A percentile compares a stretch with the other conserved stretches of the same genome.
Evolutionary conservation across 2,797 vertebrate species (phyloP).

Genomic region (Iguana delicatissima): DNA sequence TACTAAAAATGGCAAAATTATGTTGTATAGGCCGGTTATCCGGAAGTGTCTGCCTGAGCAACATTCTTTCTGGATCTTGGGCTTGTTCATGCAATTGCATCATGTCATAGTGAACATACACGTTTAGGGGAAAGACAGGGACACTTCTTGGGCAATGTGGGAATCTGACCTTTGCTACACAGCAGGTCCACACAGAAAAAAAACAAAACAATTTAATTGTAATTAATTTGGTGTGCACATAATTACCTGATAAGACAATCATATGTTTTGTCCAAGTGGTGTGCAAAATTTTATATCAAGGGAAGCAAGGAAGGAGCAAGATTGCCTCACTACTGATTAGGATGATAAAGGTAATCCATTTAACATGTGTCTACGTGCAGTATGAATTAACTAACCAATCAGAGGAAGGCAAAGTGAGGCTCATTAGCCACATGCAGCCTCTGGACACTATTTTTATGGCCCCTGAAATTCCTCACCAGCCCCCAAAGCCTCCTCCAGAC

Average conservation of each 20-base stretch:
- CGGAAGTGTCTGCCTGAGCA: neutral
- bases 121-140: neutral
- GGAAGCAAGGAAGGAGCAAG: neutral
- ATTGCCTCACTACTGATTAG: neutral
- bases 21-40: neutral
- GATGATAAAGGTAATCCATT: neutral
- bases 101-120: neutral
- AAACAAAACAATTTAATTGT: neutral
- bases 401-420: no score
- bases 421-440: no score
- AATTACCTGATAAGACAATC: neutral
- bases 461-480: no score
- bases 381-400: neutral
- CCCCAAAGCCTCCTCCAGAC: no score
- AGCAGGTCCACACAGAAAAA: neutral
- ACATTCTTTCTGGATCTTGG: no score
- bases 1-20: neutral
- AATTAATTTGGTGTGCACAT: neutral
- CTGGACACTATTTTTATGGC: no score
- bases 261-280: neutral
- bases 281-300: neutral
- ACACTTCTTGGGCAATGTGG: neutral
- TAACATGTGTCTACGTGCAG: neutral
- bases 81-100: no score
- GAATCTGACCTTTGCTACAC: neutral